Conservation (phyloP, 2,113 vertebrate genomes). For the Hipposideros armiger region DNA sequence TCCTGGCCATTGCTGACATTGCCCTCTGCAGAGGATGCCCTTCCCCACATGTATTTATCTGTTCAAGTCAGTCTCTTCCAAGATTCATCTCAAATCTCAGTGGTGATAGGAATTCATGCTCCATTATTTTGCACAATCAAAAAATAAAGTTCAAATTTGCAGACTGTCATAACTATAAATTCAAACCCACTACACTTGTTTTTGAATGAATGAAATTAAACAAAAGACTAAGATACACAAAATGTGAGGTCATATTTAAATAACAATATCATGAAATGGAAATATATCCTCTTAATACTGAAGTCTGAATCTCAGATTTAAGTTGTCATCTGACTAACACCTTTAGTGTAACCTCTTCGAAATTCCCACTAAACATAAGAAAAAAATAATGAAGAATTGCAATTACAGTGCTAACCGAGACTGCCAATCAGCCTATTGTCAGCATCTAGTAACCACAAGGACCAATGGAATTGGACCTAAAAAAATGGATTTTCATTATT, state of each 20-base stretch:
- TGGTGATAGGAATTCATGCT: not conserved
- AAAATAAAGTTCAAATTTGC: not conserved
- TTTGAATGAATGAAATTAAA: not conserved
- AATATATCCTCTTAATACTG: not conserved
- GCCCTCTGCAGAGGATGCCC: not conserved
- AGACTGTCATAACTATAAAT: not conserved
- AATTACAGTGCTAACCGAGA: not conserved
- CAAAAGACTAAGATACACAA: not conserved
- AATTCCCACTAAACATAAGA: not conserved
- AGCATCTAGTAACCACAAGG: not conserved
- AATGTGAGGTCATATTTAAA: conserved; percentile 17
- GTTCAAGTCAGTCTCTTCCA: not conserved
- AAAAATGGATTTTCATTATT: not conserved
- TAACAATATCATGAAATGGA: not conserved
- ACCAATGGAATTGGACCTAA: not conserved
- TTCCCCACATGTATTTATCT: not conserved
- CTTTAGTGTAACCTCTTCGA: not conserved
- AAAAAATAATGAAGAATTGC: not conserved
- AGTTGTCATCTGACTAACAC: not conserved
- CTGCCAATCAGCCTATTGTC: not conserved
- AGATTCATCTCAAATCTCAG: not conserved
- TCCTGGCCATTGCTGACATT: not conserved
- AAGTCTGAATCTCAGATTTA: not conserved
- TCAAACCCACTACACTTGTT: not conserved
- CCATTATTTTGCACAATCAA: not conserved